A percentile compares a stretch with the other conserved stretches of the same genome.
Evolutionary conservation across 2,888 invertebrate genomes (phyloP).

Genomic region (Scrobipalpa atriplicella): DNA sequence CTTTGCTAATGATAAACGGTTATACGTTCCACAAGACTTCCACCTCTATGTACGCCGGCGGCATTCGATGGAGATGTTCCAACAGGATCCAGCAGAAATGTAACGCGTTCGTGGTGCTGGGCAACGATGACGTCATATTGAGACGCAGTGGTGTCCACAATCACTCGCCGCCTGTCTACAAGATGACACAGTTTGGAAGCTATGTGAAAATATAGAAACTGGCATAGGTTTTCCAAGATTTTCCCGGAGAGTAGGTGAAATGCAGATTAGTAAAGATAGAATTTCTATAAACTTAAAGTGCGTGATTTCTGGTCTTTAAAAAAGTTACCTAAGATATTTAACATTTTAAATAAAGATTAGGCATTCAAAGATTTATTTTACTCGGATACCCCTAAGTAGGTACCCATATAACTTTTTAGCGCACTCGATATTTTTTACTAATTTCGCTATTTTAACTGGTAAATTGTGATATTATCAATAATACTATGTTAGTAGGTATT

Average conservation of each 20-base stretch:
- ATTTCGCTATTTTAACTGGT: too few species aligned
- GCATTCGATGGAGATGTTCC: conserved; percentile 36
- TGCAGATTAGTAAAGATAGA: background rate
- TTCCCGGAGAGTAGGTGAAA: background rate
- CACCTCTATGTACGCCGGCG: conserved; percentile 4
- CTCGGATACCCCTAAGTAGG: too few species aligned
- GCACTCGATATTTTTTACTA: too few species aligned
- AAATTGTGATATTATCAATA: too few species aligned
- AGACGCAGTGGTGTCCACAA: background rate
- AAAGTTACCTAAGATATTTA: too few species aligned
- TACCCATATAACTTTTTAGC: too few species aligned
- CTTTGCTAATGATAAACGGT: conserved; percentile 23
- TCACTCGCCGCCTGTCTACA: background rate
- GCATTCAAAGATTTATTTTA: too few species aligned
- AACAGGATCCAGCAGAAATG: conserved; percentile 32
- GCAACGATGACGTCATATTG: background rate
- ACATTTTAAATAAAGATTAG: too few species aligned
- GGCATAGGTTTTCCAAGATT: background rate
- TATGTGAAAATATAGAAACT: background rate
- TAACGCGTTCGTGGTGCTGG: conserved; percentile 4
- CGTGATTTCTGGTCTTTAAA: too few species aligned
- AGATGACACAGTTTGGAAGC: background rate
- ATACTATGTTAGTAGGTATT: too few species aligned
- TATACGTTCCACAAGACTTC: conserved; percentile 39
- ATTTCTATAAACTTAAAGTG: too few species aligned